A percentile compares a stretch with the other conserved stretches of the same genome.
Conservation (phyloP, 2,797 vertebrate genomes). For the Halcyon chelicuti region DNA sequence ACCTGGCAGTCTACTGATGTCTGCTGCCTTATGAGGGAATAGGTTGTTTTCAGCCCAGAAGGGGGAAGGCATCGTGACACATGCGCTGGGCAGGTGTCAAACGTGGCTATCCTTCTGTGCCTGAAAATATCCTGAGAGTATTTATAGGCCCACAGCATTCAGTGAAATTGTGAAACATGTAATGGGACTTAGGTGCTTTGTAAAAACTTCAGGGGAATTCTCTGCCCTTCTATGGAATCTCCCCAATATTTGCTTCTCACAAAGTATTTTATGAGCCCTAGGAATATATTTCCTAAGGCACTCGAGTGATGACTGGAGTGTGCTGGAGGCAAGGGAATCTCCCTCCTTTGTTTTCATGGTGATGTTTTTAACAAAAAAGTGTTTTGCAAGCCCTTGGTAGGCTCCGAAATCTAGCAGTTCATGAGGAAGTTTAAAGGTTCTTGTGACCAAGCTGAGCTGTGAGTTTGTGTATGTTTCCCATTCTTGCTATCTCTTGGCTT, state of each 20-base stretch:
- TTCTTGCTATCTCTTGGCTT: neutral
- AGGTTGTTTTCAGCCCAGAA: rapidly evolving
- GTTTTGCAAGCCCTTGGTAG: neutral
- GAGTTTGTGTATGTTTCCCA: neutral
- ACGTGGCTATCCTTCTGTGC: neutral
- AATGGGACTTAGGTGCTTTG: neutral
- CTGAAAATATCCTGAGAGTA: neutral
- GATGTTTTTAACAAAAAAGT: neutral
- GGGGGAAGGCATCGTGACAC: neutral
- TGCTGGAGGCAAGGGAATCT: neutral
- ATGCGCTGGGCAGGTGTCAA: neutral
- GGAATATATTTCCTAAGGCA: neutral
- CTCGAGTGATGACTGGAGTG: neutral
- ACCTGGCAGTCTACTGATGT: neutral
- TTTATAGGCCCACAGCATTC: neutral
- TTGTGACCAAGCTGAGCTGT: neutral
- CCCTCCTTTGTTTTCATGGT: neutral
- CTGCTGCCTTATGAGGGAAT: neutral
- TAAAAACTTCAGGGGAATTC: neutral
- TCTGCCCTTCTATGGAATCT: neutral
- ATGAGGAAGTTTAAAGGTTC: neutral
- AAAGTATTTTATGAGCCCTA: neutral
- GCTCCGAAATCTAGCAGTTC: neutral
- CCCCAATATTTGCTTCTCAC: neutral
- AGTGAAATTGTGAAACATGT: neutral